Base-by-base conservation (phyloP, 1,140 invertebrate species). In the Philopotamus ludificatus region DNA sequence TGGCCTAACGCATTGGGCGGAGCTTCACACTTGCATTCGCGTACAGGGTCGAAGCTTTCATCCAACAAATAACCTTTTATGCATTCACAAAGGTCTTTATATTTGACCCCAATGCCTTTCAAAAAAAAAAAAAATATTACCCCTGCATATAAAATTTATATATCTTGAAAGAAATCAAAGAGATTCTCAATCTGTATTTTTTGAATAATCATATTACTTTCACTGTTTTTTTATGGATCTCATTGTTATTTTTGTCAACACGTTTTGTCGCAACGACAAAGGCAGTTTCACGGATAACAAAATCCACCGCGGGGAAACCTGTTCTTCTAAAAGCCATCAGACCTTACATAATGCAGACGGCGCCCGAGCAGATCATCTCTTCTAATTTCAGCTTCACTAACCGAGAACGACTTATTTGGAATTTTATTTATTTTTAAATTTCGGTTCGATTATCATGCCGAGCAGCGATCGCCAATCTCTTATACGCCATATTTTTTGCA, bases 321-420 rank as follows among this genome's bases (percentile, higher is more conserved):
- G 57, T 60, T 47, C 15, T 54, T 25, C 23, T 34, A 49, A 60
- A 60, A 60, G 25, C 41, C 57, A 60, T 34, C 42, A 60, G 57
- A 60, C 57, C 57, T 60, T 34, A 60, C 42, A 60, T 60, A 60
- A 60, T 60, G 1, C 57, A 7, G 23, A 28, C 21, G 57, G 57
- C 57, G 57, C 57, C 57, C 42, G 42, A 34, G 12, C 4, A 34
- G 28, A 34, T 34, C 28, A 34, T 34, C 28, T 34, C 28, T 12
- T 12, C 12, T 34, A 34, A 34, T 34, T 34, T 34, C 4, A 7
- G 28, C 4, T 34, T 12, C 28, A 12, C 28, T 7, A 12, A 34
- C 28, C 28, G 28, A 34, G 12, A 4, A 34, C 28, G n/a, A n/a
- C n/a, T n/a, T n/a, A n/a, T n/a, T n/a, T n/a, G n/a, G n/a, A n/a